phyloP scores from a whole-genome alignment of 2,113 vertebrate species.

The Megalops atlanticus region DNA sequence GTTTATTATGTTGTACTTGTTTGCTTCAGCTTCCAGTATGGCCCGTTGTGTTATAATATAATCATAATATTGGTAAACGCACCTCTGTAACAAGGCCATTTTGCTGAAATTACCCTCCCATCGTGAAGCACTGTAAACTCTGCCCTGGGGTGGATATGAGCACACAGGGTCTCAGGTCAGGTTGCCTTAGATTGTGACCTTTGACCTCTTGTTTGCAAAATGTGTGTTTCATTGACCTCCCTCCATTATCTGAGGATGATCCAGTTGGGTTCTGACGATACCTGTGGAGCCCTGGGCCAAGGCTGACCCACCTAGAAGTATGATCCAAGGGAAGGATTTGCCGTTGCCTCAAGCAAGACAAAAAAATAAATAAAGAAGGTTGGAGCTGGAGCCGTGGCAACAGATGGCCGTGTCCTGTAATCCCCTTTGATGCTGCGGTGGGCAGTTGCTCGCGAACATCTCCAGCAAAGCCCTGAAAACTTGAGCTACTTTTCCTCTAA shows the following conservation, averaged over 20 bases:
- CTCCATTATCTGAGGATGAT: constrained; percentile 46
- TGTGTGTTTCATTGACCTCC: background rate
- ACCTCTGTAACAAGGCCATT: background rate
- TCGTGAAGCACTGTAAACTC: background rate
- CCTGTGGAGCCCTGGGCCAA: background rate
- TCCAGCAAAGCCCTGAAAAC: constrained; percentile 71
- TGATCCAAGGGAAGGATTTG: background rate
- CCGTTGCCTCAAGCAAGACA: background rate
- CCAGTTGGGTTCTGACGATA: constrained; percentile 31
- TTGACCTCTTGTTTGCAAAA: background rate
- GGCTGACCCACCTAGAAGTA: background rate
- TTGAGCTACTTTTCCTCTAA: constrained; percentile 79
- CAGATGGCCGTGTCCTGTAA: constrained; percentile 75
- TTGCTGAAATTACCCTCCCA: background rate
- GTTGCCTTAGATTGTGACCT: background rate
- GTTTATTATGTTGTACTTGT: background rate
- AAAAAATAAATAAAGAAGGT: background rate
- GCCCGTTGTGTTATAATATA: background rate
- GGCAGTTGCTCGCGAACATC: constrained; percentile 74
- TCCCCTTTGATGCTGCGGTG: constrained; percentile 77
- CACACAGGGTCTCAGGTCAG: constrained; percentile 6
- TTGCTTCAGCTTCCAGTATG: background rate
- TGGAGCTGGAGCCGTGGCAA: constrained; percentile 53
- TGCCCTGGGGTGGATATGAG: background rate
- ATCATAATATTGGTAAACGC: background rate